phyloP scores from a whole-genome alignment of 2,113 vertebrate species.

The Nicator chloris region DNA sequence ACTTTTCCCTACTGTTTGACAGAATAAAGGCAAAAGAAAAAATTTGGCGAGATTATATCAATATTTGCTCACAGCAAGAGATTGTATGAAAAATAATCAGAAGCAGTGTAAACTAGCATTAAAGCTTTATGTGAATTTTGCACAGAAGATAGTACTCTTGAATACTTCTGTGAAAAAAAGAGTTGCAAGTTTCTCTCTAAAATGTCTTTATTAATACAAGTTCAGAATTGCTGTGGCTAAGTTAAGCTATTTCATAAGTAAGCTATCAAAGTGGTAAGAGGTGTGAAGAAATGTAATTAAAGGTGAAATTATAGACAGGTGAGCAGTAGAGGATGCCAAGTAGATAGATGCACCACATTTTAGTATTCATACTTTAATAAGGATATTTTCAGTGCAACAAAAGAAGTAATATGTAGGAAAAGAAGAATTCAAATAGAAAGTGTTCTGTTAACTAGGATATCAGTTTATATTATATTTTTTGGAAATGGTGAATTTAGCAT shows the following conservation, averaged over 20 bases:
- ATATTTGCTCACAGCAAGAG: not conserved
- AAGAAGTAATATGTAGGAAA: not conserved
- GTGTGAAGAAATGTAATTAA: not conserved
- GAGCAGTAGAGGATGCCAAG: not conserved
- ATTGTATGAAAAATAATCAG: not conserved
- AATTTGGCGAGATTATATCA: not conserved
- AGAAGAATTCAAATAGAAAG: not conserved
- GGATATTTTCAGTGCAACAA: not conserved
- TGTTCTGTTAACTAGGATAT: not conserved
- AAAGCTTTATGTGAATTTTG: not conserved
- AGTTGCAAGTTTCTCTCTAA: not conserved
- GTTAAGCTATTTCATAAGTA: not conserved
- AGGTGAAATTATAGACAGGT: not conserved
- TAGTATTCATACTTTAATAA: not conserved
- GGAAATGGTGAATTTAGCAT: not conserved
- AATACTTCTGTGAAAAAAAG: not conserved
- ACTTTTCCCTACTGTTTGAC: not conserved
- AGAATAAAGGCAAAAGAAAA: not conserved
- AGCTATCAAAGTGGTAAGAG: not conserved
- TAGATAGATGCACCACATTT: not conserved
- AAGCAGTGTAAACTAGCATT: not conserved
- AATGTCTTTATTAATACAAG: not conserved
- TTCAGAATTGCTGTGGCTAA: not conserved
- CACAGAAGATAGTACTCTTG: not conserved
- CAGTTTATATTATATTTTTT: not conserved